Percentiles rank a stretch among this genome's conserved stretches.
These are phyloP conservation scores for Plotosus lineatus DNA, from an alignment of 2,113 vertebrate species.

Conservation along the genomic window DNA sequence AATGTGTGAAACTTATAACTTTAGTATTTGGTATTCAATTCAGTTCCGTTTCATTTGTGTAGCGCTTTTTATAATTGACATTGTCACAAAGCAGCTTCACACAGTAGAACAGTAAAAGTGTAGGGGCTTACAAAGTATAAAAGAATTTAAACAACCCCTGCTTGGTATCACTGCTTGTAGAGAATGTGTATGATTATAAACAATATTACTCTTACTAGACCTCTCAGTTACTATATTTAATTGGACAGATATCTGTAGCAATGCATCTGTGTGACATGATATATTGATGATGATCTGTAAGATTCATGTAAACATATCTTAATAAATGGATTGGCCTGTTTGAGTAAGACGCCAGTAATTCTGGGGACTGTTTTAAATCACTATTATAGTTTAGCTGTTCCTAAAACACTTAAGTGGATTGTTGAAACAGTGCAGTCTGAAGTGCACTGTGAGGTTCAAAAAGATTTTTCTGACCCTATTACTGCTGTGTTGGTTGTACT, in stretches of 20 bases:
- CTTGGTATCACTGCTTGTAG: too few species aligned
- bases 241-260: background rate
- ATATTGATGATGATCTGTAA: background rate
- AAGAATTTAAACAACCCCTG: too few species aligned
- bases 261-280: background rate
- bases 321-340: background rate
- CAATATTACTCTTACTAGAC: background rate
- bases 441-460: background rate
- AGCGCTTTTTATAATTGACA: too few species aligned
- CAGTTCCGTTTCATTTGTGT: too few species aligned
- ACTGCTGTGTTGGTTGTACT: background rate
- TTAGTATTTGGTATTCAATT: background rate
- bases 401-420: background rate
- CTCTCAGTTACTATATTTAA: background rate
- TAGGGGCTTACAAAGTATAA: too few species aligned
- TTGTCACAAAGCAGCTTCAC: too few species aligned
- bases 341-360: background rate
- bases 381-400: background rate
- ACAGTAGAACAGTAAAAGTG: too few species aligned
- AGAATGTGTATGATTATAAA: background rate
- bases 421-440: conserved; percentile 2
- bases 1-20: background rate
- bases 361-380: background rate
- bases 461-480: background rate
- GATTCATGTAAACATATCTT: background rate